Evolutionary conservation across 2,797 vertebrate species (phyloP), one percentile per base, ranked within the genome.

Genomic region (Molossus alvarezi): DNA sequence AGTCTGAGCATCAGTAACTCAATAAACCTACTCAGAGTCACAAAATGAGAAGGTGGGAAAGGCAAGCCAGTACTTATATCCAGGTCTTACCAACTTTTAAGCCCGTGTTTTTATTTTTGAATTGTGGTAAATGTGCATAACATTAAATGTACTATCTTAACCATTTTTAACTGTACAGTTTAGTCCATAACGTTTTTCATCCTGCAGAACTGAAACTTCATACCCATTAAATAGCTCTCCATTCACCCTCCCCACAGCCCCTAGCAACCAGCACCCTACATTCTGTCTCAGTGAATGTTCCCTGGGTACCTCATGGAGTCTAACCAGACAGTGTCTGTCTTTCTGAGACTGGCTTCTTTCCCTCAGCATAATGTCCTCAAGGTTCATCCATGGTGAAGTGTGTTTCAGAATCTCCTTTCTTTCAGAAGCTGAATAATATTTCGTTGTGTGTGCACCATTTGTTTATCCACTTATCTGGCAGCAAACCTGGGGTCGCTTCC

Each of bases 311-410:
- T 87, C 17, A 21, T 20, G 0, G 21, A 23, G 53, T 21, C 25
- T n/a, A 83, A 13, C 53, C 33, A 5, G 25, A 23, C 23, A 76
- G 18, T 14, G 2, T 85, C 65, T 82, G 41, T 41, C 60, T 65
- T 90, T 62, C 80, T 80, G 23, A 79, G 69, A 77, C n/a, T 79
- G 64, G 51, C 57, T 90, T 51, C 53, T 51, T 86, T 82, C 55
- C 87, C 58, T 41, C 6, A 25, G 23, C 9, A 1, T 53, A 20
- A 45, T 57, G n/a, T 75, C 64, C 57, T 69, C 18, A 25, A 37
- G 37, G 23, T 72, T 65, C 17, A 29, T 57, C 29, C 17, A 20
- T 33, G 14, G 48, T 77, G 58, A 23, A 75, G 27, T n/a, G 15
- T 1, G 12, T 76, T 14, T 95, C 69, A 92, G 14, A 84, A 69